A percentile compares a stretch with the other conserved stretches of the same genome.
Evolutionary conservation across 2,797 vertebrate species (phyloP).

Genomic region (Lepilemur ruficaudatus): DNA sequence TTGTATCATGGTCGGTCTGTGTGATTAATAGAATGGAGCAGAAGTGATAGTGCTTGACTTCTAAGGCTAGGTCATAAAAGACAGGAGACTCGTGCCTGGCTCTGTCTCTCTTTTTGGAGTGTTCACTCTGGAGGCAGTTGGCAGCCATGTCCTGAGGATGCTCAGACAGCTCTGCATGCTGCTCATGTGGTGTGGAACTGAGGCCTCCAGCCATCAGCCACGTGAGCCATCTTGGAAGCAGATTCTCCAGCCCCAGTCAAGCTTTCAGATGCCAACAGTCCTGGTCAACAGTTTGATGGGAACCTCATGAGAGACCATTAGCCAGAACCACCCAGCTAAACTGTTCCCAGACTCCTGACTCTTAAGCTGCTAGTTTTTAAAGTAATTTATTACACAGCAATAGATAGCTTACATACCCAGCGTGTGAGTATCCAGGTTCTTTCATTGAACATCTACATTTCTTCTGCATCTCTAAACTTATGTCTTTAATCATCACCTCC

Average conservation of each 20-base stretch:
- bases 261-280: neutral
- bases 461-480: neutral
- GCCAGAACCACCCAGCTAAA: neutral
- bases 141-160: neutral
- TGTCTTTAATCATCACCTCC: neutral
- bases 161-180: neutral
- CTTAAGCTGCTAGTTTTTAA: neutral
- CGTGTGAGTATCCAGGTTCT: neutral
- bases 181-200: neutral
- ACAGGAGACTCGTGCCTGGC: neutral
- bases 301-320: neutral
- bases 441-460: neutral
- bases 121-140: neutral
- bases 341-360: neutral
- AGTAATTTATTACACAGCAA: neutral
- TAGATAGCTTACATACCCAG: neutral
- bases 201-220: neutral
- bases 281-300: neutral
- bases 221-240: neutral
- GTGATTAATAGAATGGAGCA: neutral
- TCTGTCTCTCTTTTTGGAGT: neutral
- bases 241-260: neutral
- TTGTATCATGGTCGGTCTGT: neutral
- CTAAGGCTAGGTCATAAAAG: neutral
- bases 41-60: neutral